Percentiles rank a stretch among this genome's conserved stretches.
Evolutionary conservation across 2,113 vertebrate genomes (phyloP).

Genomic region (Hemiscyllium ocellatum): DNA sequence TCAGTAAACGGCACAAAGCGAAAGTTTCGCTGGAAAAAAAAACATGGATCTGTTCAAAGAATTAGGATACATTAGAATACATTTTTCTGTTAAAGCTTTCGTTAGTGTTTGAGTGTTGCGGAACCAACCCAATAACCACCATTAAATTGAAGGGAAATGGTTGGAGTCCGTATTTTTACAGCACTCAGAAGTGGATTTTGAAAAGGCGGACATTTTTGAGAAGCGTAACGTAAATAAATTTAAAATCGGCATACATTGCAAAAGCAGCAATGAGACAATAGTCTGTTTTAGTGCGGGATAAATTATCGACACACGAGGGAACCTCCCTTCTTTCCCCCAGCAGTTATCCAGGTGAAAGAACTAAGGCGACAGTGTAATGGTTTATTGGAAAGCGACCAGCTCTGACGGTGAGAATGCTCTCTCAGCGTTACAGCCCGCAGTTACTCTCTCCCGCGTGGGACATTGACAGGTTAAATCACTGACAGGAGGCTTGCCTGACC

Average conservation of each 20-base stretch:
- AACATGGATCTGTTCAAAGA: neutral
- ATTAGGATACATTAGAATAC: neutral
- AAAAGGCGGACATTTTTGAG: neutral
- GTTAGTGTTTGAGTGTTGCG: neutral
- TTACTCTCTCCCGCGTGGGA: neutral
- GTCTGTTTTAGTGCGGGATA: neutral
- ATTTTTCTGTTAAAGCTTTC: neutral
- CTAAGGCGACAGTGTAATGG: neutral
- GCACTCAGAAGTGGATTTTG: neutral
- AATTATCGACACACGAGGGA: neutral
- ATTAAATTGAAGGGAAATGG: neutral
- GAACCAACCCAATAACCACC: neutral
- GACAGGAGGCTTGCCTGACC: neutral
- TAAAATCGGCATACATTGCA: neutral
- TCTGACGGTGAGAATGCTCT: neutral
- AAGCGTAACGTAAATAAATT: neutral
- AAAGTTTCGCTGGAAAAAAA: neutral
- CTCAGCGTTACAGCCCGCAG: neutral
- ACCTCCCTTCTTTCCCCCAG: neutral
- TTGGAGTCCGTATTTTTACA: neutral
- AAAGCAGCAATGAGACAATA: neutral
- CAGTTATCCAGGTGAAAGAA: neutral
- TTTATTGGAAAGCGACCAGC: neutral
- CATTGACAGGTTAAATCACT: neutral
- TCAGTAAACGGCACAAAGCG: neutral